Conservation (phyloP, 1,140 invertebrate species). For the Mya arenaria region DNA sequence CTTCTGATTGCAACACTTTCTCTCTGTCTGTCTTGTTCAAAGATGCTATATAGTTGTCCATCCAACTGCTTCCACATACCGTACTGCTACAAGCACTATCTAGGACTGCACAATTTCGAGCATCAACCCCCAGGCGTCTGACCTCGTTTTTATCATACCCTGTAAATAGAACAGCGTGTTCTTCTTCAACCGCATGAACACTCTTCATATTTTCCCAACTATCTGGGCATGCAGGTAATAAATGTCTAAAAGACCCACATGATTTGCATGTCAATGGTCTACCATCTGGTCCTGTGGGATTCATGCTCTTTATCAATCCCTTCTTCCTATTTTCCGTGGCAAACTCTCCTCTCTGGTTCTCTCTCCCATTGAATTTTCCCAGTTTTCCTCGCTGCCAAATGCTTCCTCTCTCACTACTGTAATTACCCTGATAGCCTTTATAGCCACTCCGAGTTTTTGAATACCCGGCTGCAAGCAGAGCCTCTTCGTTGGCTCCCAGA, state of each 20-base stretch:
- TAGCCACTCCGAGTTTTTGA: constrained; percentile 18
- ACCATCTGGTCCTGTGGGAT: too few species aligned
- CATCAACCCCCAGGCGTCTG: constrained; percentile 35
- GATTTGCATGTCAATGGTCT: constrained; percentile 29
- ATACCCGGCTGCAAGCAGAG: constrained; percentile 44
- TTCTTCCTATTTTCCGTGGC: background rate
- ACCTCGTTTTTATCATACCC: constrained; percentile 37
- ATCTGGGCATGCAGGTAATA: constrained; percentile 19
- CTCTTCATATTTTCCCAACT: constrained; percentile 46
- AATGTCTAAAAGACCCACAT: constrained; percentile 34
- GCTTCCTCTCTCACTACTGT: constrained; percentile 16
- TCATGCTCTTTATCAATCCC: too few species aligned
- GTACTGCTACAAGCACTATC: constrained; percentile 57
- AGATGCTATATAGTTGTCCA: constrained; percentile 50
- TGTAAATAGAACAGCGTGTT: constrained; percentile 51
- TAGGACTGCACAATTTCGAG: constrained; percentile 55
- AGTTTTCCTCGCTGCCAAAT: constrained; percentile 15
- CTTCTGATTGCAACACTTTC: constrained; percentile 34
- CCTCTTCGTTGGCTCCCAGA: constrained; percentile 59
- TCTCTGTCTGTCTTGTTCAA: constrained; percentile 17
- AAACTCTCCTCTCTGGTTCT: constrained; percentile 3
- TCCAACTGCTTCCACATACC: constrained; percentile 54
- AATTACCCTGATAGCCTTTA: background rate
- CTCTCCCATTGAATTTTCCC: constrained; percentile 17
- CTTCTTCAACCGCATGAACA: constrained; percentile 39